Base-by-base conservation (phyloP, 1,140 invertebrate species). In the Copidosoma floridanum region DNA sequence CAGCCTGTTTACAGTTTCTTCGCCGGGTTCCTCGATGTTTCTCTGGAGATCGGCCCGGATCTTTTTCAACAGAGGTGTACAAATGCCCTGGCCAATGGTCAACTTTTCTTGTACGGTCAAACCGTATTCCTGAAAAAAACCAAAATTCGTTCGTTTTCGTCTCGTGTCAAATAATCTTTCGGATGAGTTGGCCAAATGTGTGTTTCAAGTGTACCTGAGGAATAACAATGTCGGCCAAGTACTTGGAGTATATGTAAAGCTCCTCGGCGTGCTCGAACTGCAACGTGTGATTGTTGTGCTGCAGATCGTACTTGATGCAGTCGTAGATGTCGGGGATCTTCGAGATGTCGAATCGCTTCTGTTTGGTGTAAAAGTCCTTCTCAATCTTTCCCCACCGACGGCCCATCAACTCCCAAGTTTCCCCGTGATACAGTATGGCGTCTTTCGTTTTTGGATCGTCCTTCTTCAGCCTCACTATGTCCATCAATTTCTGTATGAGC, bases 241-340 rank as follows among this genome's bases (percentile, higher is more conserved):
- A 94, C 80, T 98, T 98, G 0, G 95, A 91, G 77, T 93, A 93
- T 32, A 92, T 92, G 72, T 98, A 98, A 18, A 99, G 81, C 76
- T 98, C 95, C 75, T 98, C 93, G 1, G 96, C 90, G 73, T 94
- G 86, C 68, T 95, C 89, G 78, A 97, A 98, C 75, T 97, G 92
- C 67, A 99, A 74, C 1, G 92, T 94, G 73, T 95, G 90, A 71
- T 96, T 92, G 78, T 99, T 99, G 73, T 99, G 98, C 71, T 99
- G 97, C 58, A 99, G 77, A 81, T 99, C 97, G 74, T 97, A 99
- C 72, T 99, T 99, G 66, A 99, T 99, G 75, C 97, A 99, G 82
- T 99, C 98, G 73, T 99, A 99, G 65, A 99, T 99, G 77, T 99
- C 98, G 0, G 98, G 97, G 63, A 99, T 96, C 82, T 99, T 99